A percentile compares a stretch with the other conserved stretches of the same genome.
Evolutionary conservation across 2,797 vertebrate species (phyloP).

Genomic region (Fratercula arctica): DNA sequence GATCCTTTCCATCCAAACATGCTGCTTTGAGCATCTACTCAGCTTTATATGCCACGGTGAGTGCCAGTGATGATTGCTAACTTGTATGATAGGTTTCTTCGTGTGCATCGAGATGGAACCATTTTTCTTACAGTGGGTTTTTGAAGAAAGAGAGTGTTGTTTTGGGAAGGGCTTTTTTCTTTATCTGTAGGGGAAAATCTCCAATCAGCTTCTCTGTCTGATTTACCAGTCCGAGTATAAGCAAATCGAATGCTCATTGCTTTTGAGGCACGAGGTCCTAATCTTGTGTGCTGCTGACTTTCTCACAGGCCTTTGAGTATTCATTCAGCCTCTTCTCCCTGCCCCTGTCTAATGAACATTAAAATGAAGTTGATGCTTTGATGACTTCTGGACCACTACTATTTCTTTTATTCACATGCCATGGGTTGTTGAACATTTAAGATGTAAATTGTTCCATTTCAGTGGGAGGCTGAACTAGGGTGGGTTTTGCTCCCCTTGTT

Average conservation of each 20-base stretch:
- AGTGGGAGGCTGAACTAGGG: not conserved
- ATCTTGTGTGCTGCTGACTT: not conserved
- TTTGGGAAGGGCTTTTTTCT: not conserved
- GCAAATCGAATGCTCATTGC: not conserved
- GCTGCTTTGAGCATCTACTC: conserved; percentile 95
- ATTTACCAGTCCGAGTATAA: not conserved
- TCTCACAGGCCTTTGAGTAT: not conserved
- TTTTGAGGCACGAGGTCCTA: not conserved
- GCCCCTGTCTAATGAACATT: not conserved
- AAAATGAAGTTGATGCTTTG: not conserved
- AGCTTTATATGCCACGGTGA: conserved; percentile 94
- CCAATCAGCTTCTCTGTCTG: not conserved
- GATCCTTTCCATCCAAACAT: conserved; percentile 97
- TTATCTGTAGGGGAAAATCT: not conserved
- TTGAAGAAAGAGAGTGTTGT: not conserved
- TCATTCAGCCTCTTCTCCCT: not conserved
- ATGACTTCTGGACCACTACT: not conserved
- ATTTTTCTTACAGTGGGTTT: not conserved
- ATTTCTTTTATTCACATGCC: not conserved
- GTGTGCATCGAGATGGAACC: not conserved
- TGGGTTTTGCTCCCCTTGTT: not conserved
- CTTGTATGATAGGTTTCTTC: not conserved
- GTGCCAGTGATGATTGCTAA: conserved; percentile 14
- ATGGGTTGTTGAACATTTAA: not conserved
- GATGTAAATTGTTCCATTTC: not conserved